phyloP scores from a whole-genome alignment of 1,140 invertebrate genomes.

The Batillaria attramentaria region DNA sequence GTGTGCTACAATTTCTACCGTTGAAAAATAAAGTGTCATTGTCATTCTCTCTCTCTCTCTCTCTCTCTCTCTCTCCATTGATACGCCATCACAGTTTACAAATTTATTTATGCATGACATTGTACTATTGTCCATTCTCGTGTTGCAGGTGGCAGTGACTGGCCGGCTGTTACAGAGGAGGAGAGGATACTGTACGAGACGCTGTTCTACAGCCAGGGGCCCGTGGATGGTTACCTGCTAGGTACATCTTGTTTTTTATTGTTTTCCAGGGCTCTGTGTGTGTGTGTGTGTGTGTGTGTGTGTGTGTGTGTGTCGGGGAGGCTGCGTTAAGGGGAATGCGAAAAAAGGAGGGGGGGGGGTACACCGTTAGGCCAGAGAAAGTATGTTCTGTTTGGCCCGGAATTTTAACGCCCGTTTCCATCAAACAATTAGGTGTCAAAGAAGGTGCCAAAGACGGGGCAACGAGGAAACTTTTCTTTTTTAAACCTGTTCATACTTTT shows the following conservation, averaged over 20 bases:
- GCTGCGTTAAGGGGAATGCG: not conserved
- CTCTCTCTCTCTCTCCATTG: not conserved
- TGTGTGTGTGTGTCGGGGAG: not conserved
- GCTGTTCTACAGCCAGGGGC: constrained; percentile 57
- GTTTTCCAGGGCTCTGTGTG: no score
- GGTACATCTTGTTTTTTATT: no score
- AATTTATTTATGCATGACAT: not conserved
- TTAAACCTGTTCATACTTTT: no score
- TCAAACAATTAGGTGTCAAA: no score
- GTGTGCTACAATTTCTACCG: not conserved
- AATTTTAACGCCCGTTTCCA: no score
- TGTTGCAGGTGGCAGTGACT: constrained; percentile 35
- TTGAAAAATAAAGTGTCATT: not conserved
- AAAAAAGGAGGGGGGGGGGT: no score
- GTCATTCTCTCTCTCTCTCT: not conserved
- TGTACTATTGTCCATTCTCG: no score
- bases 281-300: not conserved
- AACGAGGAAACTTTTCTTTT: no score
- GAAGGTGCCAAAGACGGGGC: no score
- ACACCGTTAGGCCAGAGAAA: no score
- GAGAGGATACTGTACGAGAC: constrained; percentile 49
- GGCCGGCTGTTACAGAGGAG: constrained; percentile 35
- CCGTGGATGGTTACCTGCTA: constrained; percentile 53
- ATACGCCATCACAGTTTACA: not conserved
- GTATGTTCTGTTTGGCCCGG: no score